phyloP scores from a whole-genome alignment of 2,113 vertebrate genomes.

The Columba livia region DNA sequence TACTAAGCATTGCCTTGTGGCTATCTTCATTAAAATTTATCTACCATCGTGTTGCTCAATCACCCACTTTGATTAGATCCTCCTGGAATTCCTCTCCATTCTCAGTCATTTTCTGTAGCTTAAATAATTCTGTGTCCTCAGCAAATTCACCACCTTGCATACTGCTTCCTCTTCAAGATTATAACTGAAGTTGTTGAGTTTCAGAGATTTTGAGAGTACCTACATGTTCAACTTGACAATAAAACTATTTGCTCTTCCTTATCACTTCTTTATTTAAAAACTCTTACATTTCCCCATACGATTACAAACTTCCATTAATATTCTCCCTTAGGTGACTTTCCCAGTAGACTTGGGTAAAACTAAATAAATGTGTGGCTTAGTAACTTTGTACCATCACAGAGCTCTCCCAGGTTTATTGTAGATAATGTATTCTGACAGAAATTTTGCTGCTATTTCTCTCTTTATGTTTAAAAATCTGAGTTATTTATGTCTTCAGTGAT shows the following conservation, averaged over 20 bases:
- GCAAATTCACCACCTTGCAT: slow-evolving; percentile 32
- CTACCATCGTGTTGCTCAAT: slow-evolving; percentile 33
- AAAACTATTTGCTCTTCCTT: neutral
- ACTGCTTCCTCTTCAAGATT: slow-evolving; percentile 39
- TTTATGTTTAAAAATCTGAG: neutral
- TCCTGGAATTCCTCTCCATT: slow-evolving; percentile 67
- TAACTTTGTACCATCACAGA: neutral
- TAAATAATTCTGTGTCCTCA: slow-evolving; percentile 66
- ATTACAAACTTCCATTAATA: neutral
- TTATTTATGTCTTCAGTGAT: neutral
- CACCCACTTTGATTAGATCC: slow-evolving; percentile 71
- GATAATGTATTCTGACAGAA: neutral
- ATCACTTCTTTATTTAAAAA: slow-evolving; percentile 27
- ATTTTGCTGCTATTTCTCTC: neutral
- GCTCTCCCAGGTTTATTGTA: neutral
- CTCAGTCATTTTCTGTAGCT: slow-evolving; percentile 52
- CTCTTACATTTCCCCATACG: neutral
- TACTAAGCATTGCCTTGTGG: slow-evolving; percentile 22
- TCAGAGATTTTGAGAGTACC: slow-evolving; percentile 31
- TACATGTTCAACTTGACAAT: slow-evolving; percentile 16
- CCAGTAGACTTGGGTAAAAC: neutral
- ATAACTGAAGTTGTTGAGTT: slow-evolving; percentile 23
- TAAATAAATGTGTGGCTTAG: neutral
- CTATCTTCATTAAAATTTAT: slow-evolving; percentile 74
- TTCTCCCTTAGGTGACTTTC: neutral